Conservation (phyloP, 2,113 vertebrate genomes). For the Poecilia latipinna region DNA sequence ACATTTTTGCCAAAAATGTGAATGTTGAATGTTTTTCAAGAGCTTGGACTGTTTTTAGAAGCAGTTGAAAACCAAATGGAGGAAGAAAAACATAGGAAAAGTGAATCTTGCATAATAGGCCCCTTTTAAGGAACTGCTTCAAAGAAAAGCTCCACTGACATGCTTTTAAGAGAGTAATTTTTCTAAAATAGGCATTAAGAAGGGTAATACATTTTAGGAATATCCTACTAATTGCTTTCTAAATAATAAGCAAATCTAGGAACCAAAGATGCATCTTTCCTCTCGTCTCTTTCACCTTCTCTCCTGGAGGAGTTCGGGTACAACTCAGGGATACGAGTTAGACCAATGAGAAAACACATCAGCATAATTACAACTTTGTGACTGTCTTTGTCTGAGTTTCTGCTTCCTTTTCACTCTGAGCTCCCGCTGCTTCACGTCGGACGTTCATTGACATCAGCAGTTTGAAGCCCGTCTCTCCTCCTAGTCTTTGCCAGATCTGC, state of each 20-base stretch:
- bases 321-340: neutral
- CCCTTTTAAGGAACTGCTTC: neutral
- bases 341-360: neutral
- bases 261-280: neutral
- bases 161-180: neutral
- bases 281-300: neutral
- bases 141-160: neutral
- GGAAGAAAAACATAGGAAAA: too few relatives aligned
- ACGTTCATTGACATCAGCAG: neutral
- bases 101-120: too few relatives aligned
- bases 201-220: neutral
- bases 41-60: too few relatives aligned
- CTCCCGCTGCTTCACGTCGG: neutral
- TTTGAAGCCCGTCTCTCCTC: neutral
- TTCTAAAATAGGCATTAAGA: neutral
- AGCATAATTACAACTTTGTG: neutral
- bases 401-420: neutral
- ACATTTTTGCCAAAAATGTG: too few relatives aligned
- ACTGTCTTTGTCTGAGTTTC: neutral
- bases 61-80: too few relatives aligned
- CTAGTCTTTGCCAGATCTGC: neutral
- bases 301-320: neutral
- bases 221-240: neutral
- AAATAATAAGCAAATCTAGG: neutral
- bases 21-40: too few relatives aligned